Evolutionary conservation across 1,140 invertebrate genomes (phyloP).

Genomic region (Megathymus violae): DNA sequence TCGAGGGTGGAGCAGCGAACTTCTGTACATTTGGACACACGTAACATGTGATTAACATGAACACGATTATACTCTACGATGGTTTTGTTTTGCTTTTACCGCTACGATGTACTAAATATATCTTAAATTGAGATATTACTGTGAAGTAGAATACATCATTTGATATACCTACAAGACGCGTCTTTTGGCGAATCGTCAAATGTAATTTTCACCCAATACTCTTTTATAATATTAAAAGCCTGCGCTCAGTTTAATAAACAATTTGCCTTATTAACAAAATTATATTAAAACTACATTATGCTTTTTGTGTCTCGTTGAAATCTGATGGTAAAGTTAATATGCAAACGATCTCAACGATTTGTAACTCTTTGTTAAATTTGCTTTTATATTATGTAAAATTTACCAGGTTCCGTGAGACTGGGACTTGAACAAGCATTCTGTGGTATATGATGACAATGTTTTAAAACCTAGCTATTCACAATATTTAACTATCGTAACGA

Average conservation of each 20-base stretch:
- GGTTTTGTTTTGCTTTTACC: slow-evolving; percentile 82
- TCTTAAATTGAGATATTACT: slow-evolving; percentile 57
- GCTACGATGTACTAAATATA: slow-evolving; percentile 80
- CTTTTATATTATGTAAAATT: slow-evolving; percentile 35
- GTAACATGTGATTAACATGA: slow-evolving; percentile 81
- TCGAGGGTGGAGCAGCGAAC: slow-evolving; percentile 51
- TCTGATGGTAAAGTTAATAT: slow-evolving; percentile 53
- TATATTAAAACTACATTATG: slow-evolving; percentile 56
- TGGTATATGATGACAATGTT: slow-evolving; percentile 24
- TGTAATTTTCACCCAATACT: slow-evolving; percentile 83
- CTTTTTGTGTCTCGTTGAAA: slow-evolving; percentile 74
- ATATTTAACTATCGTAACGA: neutral
- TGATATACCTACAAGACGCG: slow-evolving; percentile 52
- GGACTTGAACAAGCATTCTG: slow-evolving; percentile 52
- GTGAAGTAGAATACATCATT: slow-evolving; percentile 61
- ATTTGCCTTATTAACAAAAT: slow-evolving; percentile 76
- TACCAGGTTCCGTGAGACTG: slow-evolving; percentile 51
- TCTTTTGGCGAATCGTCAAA: slow-evolving; percentile 66
- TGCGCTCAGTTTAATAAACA: slow-evolving; percentile 68
- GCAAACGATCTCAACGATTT: slow-evolving; percentile 55
- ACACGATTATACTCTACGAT: slow-evolving; percentile 68
- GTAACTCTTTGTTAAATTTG: slow-evolving; percentile 34
- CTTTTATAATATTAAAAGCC: slow-evolving; percentile 67
- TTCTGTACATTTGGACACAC: slow-evolving; percentile 54
- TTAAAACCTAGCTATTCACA: slow-evolving; percentile 9